Evolutionary conservation across 2,113 vertebrate genomes (phyloP).

Genomic region (Apeltes quadracus): DNA sequence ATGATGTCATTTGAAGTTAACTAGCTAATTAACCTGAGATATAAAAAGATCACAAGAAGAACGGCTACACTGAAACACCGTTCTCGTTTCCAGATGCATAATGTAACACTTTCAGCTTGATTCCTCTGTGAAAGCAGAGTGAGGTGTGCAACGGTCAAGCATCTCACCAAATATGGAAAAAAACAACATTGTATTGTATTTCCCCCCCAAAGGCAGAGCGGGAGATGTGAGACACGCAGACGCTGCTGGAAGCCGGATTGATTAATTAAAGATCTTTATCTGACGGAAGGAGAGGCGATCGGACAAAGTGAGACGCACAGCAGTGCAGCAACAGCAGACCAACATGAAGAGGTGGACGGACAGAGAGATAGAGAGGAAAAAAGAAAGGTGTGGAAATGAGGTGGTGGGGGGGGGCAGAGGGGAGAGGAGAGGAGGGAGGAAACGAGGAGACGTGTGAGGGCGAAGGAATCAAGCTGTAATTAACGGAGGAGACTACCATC

Average conservation of each 20-base stretch:
- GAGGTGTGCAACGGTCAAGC: constrained; percentile 25
- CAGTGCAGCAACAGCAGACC: constrained; percentile 38
- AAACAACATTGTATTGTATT: too few relatives aligned
- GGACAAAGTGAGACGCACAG: constrained; percentile 40
- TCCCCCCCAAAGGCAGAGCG: too few relatives aligned
- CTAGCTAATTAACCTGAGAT: not conserved
- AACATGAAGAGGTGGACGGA: constrained; percentile 42
- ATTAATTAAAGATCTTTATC: constrained; percentile 80
- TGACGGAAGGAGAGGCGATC: constrained; percentile 41
- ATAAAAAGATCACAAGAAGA: not conserved
- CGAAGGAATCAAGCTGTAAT: too few relatives aligned
- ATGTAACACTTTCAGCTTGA: not conserved
- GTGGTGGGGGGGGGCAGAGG: constrained; percentile 16
- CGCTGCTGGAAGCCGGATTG: constrained; percentile 60
- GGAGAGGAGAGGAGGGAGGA: constrained; percentile 29
- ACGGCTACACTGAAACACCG: not conserved
- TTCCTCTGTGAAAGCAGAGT: constrained; percentile 1
- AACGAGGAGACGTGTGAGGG: constrained; percentile 42
- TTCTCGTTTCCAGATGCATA: constrained; percentile 13
- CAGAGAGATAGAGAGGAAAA: constrained; percentile 22
- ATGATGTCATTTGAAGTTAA: not conserved
- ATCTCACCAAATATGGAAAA: constrained; percentile 18
- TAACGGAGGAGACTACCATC: too few relatives aligned
- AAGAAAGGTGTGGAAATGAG: constrained; percentile 18
- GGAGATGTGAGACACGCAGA: constrained; percentile 48